Percentiles rank a stretch among this genome's conserved stretches.
Evolutionary conservation across 2,888 invertebrate species (phyloP).

Genomic region (Synergus japonicus): DNA sequence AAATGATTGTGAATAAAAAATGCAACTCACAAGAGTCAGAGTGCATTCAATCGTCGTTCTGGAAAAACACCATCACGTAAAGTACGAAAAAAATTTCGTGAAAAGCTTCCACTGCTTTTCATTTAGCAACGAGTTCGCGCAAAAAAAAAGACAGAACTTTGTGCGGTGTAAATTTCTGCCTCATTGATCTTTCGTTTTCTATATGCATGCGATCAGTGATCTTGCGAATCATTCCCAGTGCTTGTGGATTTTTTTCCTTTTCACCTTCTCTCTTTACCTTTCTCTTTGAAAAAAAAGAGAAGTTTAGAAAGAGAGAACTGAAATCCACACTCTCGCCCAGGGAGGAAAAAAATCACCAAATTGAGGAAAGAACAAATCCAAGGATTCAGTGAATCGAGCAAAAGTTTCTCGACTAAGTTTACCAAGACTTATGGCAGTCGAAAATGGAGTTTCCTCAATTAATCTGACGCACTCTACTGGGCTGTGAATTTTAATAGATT

Average conservation of each 20-base stretch:
- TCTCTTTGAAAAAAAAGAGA: neutral
- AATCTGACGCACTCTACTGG: conserved; percentile 18
- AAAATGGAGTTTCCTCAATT: conserved; percentile 20
- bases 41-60: neutral
- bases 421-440: conserved; percentile 17
- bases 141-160: conserved; percentile 7
- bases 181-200: conserved; percentile 35
- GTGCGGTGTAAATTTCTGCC: conserved; percentile 20
- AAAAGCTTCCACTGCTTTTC: conserved; percentile 14
- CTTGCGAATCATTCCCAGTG: conserved; percentile 10
- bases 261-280: conserved; percentile 1
- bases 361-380: conserved; percentile 7
- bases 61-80: neutral
- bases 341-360: conserved; percentile 7
- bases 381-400: conserved; percentile 19
- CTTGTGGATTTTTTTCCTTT: conserved; percentile 13
- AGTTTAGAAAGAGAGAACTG: conserved; percentile 2
- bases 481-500: conserved; percentile 26
- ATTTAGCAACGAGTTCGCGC: conserved; percentile 24
- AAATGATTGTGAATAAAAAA: conserved; percentile 13
- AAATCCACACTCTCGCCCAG: neutral
- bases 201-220: conserved; percentile 21
- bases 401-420: conserved; percentile 31
- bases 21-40: conserved; percentile 8
- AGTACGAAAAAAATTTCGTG: conserved; percentile 16